Percentiles rank a stretch among this genome's conserved stretches.
These are phyloP conservation scores for Rhingia rostrata DNA, from an alignment of 2,888 invertebrate genomes.

Conservation along the genomic window DNA sequence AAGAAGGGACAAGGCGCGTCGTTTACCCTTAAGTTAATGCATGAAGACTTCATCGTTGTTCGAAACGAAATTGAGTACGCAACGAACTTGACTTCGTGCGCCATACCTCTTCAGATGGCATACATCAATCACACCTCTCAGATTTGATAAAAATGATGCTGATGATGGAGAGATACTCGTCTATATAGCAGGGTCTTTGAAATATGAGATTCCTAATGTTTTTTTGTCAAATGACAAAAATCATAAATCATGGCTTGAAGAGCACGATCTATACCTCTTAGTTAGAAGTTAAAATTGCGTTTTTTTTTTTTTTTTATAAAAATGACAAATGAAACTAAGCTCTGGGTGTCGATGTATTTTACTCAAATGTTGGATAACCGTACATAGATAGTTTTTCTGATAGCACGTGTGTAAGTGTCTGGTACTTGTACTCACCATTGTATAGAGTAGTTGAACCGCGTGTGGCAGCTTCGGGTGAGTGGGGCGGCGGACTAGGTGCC, in stretches of 20 bases:
- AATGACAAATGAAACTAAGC: conserved; percentile 68
- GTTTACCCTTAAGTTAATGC: conserved; percentile 2
- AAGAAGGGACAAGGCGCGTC: conserved; percentile 44
- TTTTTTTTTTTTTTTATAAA: conserved; percentile 6
- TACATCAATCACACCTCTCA: conserved; percentile 74
- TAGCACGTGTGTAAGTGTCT: too few relatives aligned
- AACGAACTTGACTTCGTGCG: conserved; percentile 3
- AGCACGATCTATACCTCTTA: not conserved
- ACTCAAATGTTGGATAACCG: not conserved
- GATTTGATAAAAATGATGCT: conserved; percentile 73
- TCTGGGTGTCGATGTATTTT: conserved; percentile 51
- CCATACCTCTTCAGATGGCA: conserved; percentile 45
- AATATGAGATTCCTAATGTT: conserved; percentile 48
- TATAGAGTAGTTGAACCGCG: conserved; percentile 90
- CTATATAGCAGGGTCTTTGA: conserved; percentile 3
- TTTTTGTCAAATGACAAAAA: conserved; percentile 69
- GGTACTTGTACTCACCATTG: conserved; percentile 86
- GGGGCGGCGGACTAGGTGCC: conserved; percentile 89
- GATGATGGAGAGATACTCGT: conserved; percentile 69
- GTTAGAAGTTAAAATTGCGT: conserved; percentile 5
- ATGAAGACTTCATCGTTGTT: conserved; percentile 1
- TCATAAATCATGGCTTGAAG: conserved; percentile 65
- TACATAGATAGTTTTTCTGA: not conserved
- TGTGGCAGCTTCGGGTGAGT: conserved; percentile 85
- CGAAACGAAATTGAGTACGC: conserved; percentile 29